Evolutionary conservation across 2,797 vertebrate genomes (phyloP).

Genomic region (Neolamprologus multifasciatus): DNA sequence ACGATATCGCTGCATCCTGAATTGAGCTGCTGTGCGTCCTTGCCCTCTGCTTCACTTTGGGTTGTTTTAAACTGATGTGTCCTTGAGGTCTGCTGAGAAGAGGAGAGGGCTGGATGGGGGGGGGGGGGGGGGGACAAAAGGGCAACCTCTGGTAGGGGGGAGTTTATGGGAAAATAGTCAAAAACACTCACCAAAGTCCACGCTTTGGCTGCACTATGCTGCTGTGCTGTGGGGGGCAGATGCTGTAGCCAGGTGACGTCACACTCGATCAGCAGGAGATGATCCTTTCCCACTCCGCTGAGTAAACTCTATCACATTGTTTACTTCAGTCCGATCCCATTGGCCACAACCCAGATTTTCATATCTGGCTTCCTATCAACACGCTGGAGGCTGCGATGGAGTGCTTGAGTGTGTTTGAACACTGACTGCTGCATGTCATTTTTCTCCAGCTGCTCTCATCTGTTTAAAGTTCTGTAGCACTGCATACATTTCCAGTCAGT

Average conservation of each 20-base stretch:
- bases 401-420: background rate
- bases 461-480: slow-evolving; percentile 4
- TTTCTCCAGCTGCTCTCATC: slow-evolving; percentile 35
- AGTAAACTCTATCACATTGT: slow-evolving; percentile 51
- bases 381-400: background rate
- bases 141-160: background rate
- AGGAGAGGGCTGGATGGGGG: background rate
- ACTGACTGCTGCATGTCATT: background rate
- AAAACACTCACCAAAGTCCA: background rate
- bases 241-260: slow-evolving; percentile 4
- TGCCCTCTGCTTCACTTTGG: background rate
- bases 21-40: background rate
- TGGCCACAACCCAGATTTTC: slow-evolving; percentile 27
- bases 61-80: slow-evolving; percentile 7
- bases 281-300: slow-evolving; percentile 45
- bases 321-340: slow-evolving; percentile 34
- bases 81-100: slow-evolving; percentile 17
- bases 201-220: background rate
- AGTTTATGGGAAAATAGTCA: background rate
- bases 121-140: background rate
- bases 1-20: background rate
- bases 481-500: background rate
- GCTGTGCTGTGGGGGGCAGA: background rate
- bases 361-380: slow-evolving; percentile 40
- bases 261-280: background rate